A percentile compares a stretch with the other conserved stretches of the same genome.
phyloP scores from a whole-genome alignment of 2,888 invertebrate genomes.

The Heliothis peltigera region DNA sequence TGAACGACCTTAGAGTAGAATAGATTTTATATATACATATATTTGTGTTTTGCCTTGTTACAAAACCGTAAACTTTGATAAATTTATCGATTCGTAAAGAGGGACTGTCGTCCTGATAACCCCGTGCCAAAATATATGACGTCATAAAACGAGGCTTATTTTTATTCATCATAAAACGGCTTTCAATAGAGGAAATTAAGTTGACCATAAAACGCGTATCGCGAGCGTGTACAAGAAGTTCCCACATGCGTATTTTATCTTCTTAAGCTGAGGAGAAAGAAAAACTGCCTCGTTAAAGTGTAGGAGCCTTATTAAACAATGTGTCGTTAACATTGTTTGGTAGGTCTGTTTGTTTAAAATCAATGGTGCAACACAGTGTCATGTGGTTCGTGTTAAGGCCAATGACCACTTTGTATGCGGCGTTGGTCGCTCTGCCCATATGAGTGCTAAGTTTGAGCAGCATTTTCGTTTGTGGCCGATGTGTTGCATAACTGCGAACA shows the following conservation, averaged over 20 bases:
- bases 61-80: slow-evolving; percentile 58
- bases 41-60: slow-evolving; percentile 26
- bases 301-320: slow-evolving; percentile 38
- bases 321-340: slow-evolving; percentile 30
- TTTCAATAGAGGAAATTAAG: slow-evolving; percentile 76
- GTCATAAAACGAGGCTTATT: slow-evolving; percentile 74
- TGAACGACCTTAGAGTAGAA: slow-evolving; percentile 14
- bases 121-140: slow-evolving; percentile 69
- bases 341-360: slow-evolving; percentile 43
- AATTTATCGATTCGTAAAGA: slow-evolving; percentile 66
- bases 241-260: slow-evolving; percentile 47
- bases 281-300: slow-evolving; percentile 40
- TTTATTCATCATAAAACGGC: slow-evolving; percentile 76
- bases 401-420: slow-evolving; percentile 53
- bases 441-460: slow-evolving; percentile 43
- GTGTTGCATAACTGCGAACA: slow-evolving; percentile 43
- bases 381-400: slow-evolving; percentile 45
- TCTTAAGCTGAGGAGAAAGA: slow-evolving; percentile 25
- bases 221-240: slow-evolving; percentile 46
- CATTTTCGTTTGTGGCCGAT: slow-evolving; percentile 43
- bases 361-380: slow-evolving; percentile 36
- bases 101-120: slow-evolving; percentile 67
- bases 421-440: slow-evolving; percentile 23
- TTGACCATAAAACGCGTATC: slow-evolving; percentile 70
- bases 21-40: slow-evolving; percentile 32